These are phyloP conservation scores for Ptilonorhynchus violaceus DNA, from an alignment of 2,113 vertebrate genomes.

Conservation along the genomic window DNA sequence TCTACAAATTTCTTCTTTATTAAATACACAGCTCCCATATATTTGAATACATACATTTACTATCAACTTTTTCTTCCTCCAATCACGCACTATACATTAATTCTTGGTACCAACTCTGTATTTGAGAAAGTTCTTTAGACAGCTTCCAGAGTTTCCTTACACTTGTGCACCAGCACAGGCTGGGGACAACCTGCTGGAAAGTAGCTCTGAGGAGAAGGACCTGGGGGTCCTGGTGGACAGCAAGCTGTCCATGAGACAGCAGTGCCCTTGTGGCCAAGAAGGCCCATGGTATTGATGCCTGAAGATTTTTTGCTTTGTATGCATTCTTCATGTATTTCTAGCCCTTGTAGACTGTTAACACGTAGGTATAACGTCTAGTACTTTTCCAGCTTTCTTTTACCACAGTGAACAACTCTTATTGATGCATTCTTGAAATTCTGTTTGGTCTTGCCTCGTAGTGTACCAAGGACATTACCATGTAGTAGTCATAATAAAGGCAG, in stretches of 20 bases:
- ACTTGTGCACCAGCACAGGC: neutral
- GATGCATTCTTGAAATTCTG: no score
- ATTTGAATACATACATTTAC: neutral
- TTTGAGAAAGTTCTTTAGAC: neutral
- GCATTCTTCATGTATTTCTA: no score
- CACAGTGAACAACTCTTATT: no score
- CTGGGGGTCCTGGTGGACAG: neutral
- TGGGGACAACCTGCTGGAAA: accelerated
- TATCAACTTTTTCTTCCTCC: neutral
- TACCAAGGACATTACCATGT: no score
- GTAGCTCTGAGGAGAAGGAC: neutral
- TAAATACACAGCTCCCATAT: neutral
- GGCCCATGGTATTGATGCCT: neutral
- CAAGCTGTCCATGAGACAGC: neutral
- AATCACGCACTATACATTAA: neutral
- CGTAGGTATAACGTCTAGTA: no score
- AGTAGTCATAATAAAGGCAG: no score
- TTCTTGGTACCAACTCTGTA: neutral
- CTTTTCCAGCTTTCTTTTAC: no score
- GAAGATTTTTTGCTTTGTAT: no score
- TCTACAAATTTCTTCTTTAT: neutral
- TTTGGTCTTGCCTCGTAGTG: no score
- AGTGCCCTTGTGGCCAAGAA: neutral
- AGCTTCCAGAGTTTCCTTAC: neutral
- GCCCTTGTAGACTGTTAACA: no score